Conservation (phyloP, 2,888 invertebrate species). For the Drosophila atripex region DNA sequence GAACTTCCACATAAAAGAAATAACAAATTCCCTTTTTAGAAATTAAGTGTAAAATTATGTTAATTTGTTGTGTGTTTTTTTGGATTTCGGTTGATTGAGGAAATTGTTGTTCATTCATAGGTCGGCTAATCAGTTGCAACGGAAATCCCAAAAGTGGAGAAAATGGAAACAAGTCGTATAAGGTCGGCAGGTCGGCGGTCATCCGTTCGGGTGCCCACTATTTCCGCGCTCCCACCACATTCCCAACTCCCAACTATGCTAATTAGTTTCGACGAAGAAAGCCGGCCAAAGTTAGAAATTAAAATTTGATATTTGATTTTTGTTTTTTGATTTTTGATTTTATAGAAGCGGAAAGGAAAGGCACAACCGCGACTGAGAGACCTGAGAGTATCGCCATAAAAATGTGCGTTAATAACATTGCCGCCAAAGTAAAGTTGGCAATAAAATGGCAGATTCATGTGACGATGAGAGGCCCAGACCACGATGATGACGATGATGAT, state of each 20-base stretch:
- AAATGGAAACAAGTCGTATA: slow-evolving; percentile 28
- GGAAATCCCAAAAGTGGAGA: slow-evolving; percentile 61
- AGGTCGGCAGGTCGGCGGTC: slow-evolving; percentile 13
- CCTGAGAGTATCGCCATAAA: slow-evolving; percentile 56
- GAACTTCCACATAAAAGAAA: slow-evolving; percentile 9
- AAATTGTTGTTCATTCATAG: slow-evolving; percentile 62
- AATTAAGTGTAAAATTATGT: slow-evolving; percentile 79
- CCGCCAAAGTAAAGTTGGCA: slow-evolving; percentile 78
- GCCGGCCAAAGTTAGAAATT: slow-evolving; percentile 20
- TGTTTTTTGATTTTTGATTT: slow-evolving; percentile 16
- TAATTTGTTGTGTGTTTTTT: slow-evolving; percentile 48
- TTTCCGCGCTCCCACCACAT: slow-evolving; percentile 59
- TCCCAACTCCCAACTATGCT: slow-evolving; percentile 47
- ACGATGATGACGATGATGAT: too few species aligned
- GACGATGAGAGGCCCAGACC: slow-evolving; percentile 55
- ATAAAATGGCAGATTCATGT: slow-evolving; percentile 81
- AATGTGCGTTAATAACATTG: slow-evolving; percentile 80
- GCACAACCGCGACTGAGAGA: not conserved
- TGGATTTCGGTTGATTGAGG: slow-evolving; percentile 71
- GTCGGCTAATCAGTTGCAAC: slow-evolving; percentile 75
- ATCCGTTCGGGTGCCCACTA: slow-evolving; percentile 53
- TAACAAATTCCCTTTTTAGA: slow-evolving; percentile 17
- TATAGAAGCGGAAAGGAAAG: not conserved
- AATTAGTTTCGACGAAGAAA: slow-evolving; percentile 39
- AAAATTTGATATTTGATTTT: too few species aligned